Percentiles rank a stretch among this genome's conserved stretches.
Evolutionary conservation across 2,888 invertebrate genomes (phyloP).

Genomic region (Chrysotoxum bicinctum): DNA sequence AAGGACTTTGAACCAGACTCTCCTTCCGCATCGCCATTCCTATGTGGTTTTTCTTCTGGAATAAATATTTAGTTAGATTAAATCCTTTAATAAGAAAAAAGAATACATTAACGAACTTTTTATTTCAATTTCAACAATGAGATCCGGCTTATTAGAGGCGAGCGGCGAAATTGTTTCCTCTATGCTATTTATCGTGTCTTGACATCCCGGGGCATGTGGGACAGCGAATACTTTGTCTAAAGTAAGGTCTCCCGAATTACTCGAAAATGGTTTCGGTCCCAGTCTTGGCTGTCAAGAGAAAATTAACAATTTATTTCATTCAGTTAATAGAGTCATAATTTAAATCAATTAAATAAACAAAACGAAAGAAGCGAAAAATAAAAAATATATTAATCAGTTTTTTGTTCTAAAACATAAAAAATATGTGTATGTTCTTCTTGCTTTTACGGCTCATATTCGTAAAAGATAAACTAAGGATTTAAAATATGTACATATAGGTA

Average conservation of each 20-base stretch:
- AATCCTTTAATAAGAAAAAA: neutral
- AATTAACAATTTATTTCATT: constrained; percentile 21
- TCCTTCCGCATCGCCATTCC: constrained; percentile 82
- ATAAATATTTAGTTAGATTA: constrained; percentile 36
- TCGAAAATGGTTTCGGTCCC: constrained; percentile 93
- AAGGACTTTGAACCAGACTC: constrained; percentile 87
- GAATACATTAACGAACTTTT: constrained; percentile 81
- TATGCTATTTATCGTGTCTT: constrained; percentile 74
- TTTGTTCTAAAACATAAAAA: no score
- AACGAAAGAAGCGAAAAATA: neutral
- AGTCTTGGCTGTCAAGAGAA: constrained; percentile 87
- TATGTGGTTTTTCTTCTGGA: constrained; percentile 74
- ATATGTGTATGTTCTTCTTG: no score
- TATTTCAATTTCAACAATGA: constrained; percentile 82
- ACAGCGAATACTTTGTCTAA: constrained; percentile 92
- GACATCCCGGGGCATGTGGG: constrained; percentile 86
- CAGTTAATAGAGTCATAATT: neutral
- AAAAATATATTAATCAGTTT: neutral
- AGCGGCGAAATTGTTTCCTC: constrained; percentile 60
- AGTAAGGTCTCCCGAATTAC: constrained; percentile 89
- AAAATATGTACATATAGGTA: no score
- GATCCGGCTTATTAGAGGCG: constrained; percentile 77
- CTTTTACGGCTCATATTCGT: no score
- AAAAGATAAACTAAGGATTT: no score
- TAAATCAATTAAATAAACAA: neutral